These are phyloP conservation scores for Erinaceus europaeus DNA, from an alignment of 2,113 vertebrate species.

Conservation along the genomic window DNA sequence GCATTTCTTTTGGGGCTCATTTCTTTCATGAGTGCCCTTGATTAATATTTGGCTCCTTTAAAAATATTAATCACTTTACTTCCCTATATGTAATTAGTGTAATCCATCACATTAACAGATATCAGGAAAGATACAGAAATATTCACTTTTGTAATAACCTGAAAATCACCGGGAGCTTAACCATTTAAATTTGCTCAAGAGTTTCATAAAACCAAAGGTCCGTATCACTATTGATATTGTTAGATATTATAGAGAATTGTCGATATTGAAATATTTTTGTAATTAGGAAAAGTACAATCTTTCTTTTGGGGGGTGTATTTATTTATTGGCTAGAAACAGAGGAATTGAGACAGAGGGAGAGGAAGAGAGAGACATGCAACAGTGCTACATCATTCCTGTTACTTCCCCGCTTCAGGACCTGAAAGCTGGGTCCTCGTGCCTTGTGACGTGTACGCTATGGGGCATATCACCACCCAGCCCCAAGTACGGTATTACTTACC, in stretches of 20 bases:
- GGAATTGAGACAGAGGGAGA: no score
- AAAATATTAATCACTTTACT: background rate
- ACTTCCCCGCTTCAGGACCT: no score
- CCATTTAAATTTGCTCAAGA: background rate
- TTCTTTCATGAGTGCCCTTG: background rate
- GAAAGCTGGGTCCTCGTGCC: no score
- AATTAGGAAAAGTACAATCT: background rate
- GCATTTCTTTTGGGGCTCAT: background rate
- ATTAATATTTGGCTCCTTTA: background rate
- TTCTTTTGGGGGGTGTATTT: no score
- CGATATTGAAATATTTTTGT: background rate
- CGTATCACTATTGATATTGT: no score
- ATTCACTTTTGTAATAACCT: background rate
- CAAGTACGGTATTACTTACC: no score
- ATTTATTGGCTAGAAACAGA: no score
- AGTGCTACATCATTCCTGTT: no score
- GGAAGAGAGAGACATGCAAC: no score
- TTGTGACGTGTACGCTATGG: no score
- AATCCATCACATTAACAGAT: background rate
- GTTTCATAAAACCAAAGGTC: background rate
- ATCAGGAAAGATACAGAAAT: background rate
- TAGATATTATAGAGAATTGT: background rate
- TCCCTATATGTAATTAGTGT: background rate
- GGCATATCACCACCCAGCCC: no score
- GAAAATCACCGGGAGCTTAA: background rate